Base-by-base conservation (phyloP, 2,113 vertebrate species). In the Odocoileus hemionus region DNA sequence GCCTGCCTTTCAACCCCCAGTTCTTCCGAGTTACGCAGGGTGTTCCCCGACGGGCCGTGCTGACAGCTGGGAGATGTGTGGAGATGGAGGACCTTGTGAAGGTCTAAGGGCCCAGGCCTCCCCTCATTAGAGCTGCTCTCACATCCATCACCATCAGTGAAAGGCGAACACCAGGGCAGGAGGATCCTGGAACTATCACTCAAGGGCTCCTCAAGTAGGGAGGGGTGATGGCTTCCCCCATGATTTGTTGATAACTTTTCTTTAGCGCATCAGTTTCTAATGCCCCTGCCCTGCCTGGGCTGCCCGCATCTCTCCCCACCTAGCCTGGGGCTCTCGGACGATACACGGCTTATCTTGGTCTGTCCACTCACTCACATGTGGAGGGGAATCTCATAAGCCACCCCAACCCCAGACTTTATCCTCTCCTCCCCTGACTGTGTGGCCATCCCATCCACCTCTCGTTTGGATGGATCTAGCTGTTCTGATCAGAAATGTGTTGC, bases 401-500 rank as follows among this genome's bases (percentile, higher is more conserved):
- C 33, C 67, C 50, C 50, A 47, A 54, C 17, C 25, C 21, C 26
- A 36, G 76, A 47, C 3, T 33, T 3, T 30, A 54, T 6, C 83
- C 23, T 23, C 39, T 16, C 23, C 25, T n/a, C 54, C 83, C 50
- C 16, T 9, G 6, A 55, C 15, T 47, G 19, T 25, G 11, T 26
- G 30, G 64, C n/a, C 50, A n/a, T 30, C 36, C 19, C 43, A 39
- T 15, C 60, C 61, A 14, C 90, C 70, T 92, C 94, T 94, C 50
- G 3, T 67, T 82, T 47, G 80, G 47, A 91, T 45, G 93, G 86
- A 60, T 94, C 84, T 82, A 43, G 92, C 92, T 90, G 94, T 94
- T 96, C 84, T 15, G 74, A 95, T 96, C 64, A 52, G 94, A 96
- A 96, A 83, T 28, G 74, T 43, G 84, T 23, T 0, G 0, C 17